Base-by-base conservation (phyloP, 2,888 invertebrate species). In the Drosophila lutescens region DNA sequence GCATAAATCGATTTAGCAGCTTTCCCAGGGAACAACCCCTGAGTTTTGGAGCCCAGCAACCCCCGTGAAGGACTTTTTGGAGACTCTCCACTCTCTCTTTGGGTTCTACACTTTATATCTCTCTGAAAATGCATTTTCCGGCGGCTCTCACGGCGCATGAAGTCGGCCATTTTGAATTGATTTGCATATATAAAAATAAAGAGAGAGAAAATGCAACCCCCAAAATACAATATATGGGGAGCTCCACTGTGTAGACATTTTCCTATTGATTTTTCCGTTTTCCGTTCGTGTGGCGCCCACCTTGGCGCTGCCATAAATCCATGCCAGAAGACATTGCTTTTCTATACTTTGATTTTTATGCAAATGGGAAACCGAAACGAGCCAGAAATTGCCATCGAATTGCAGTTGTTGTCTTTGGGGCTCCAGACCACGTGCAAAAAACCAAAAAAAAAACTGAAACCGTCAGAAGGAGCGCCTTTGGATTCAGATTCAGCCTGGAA, bases 101-200 rank as follows among this genome's bases (percentile, higher is more conserved):
- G 20, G 26, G 46, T 47, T 20, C 41, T 26, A 7, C 63, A 23
- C 26, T 46, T 41, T 50, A 56, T 34, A 56, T 54, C 49, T 55
- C 63, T 47, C 61, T 56, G 50, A 32, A 34, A 63, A 10, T 63
- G 66, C 53, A 66, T 30, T 63, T 63, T 20, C 53, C 53, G 38
- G n/a, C 40, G 10, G 41, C 56, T 55, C 54, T 51, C 60, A 51
- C 69, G 53, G 79, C 84, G 74, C 76, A 80, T 68, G 77, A 82
- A 51, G 79, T 68, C 86, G 17, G 86, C 86, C 86, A 86, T 86
- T 86, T 86, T 86, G 87, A 85, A 87, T 85, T 71, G n/a, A 77
- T 86, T 86, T 78, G 66, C 75, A 50, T 56, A 59, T 7, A 13
- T 4, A 50, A 66, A 63, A 60, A 43, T 26, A 0, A 4, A 40